phyloP scores from a whole-genome alignment of 2,797 vertebrate genomes.

The Myotis daubentonii region DNA sequence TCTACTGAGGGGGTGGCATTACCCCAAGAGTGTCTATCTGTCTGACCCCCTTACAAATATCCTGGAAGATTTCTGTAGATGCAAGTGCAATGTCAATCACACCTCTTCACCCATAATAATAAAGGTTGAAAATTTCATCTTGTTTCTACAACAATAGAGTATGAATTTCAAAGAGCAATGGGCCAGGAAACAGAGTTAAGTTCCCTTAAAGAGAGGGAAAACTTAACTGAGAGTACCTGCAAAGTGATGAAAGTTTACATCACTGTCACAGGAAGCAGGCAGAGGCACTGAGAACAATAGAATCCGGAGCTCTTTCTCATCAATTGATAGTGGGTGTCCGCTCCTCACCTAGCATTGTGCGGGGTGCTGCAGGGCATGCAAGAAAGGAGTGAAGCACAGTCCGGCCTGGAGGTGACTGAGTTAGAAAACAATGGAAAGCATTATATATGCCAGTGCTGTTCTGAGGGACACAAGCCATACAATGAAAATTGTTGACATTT shows the following conservation, averaged over 20 bases:
- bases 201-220: neutral
- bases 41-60: neutral
- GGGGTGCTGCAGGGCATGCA: neutral
- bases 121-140: neutral
- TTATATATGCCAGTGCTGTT: neutral
- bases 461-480: neutral
- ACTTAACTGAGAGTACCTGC: neutral
- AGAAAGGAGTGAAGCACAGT: too few relatives aligned
- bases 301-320: neutral
- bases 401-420: neutral
- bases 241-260: neutral
- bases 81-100: neutral
- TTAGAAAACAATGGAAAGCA: neutral
- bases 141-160: neutral
- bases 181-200: neutral
- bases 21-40: neutral
- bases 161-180: neutral
- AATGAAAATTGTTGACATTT: neutral
- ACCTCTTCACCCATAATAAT: neutral
- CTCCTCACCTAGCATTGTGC: neutral
- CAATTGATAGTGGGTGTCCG: fast-evolving
- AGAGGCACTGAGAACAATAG: neutral
- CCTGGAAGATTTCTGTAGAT: neutral
- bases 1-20: too few relatives aligned
- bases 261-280: neutral